Evolutionary conservation across 2,888 invertebrate species (phyloP).

Genomic region (Mesochorus sp.): DNA sequence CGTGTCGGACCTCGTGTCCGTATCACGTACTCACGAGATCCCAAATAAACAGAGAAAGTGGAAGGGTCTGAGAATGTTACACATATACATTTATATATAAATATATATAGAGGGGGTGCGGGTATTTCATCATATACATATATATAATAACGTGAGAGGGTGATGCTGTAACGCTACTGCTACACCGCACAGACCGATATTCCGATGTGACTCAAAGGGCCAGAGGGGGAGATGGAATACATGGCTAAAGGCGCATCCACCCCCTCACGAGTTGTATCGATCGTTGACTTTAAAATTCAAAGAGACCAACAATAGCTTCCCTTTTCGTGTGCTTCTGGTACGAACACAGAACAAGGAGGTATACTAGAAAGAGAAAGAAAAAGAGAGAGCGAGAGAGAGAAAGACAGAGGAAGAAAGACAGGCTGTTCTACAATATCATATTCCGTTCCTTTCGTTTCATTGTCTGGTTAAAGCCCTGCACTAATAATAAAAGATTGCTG

Average conservation of each 20-base stretch:
- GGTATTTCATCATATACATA: conserved; percentile 13
- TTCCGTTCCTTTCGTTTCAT: conserved; percentile 82
- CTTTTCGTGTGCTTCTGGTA: conserved; percentile 63
- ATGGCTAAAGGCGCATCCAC: conserved; percentile 81
- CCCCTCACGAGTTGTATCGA: conserved; percentile 77
- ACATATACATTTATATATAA: not conserved
- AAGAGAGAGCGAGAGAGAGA: not conserved
- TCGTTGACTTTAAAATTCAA: conserved; percentile 82
- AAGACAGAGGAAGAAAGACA: conserved; percentile 29
- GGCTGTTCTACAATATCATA: conserved; percentile 81
- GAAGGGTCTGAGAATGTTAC: conserved; percentile 55
- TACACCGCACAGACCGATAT: conserved; percentile 23
- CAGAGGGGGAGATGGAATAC: conserved; percentile 65
- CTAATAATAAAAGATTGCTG: conserved; percentile 83
- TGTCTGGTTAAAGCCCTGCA: conserved; percentile 82
- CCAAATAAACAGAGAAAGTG: conserved; percentile 68
- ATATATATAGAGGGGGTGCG: conserved; percentile 43
- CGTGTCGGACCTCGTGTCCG: conserved; percentile 54
- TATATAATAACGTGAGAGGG: conserved; percentile 31
- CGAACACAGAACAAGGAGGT: conserved; percentile 7
- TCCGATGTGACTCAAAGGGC: conserved; percentile 31
- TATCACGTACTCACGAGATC: conserved; percentile 62
- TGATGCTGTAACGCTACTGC: conserved; percentile 48
- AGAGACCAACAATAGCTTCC: conserved; percentile 82
- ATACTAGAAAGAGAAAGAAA: not conserved